Evolutionary conservation across 2,888 invertebrate species (phyloP), one percentile per base, ranked within the genome.

Genomic region (Sarcophaga caerulescens): DNA sequence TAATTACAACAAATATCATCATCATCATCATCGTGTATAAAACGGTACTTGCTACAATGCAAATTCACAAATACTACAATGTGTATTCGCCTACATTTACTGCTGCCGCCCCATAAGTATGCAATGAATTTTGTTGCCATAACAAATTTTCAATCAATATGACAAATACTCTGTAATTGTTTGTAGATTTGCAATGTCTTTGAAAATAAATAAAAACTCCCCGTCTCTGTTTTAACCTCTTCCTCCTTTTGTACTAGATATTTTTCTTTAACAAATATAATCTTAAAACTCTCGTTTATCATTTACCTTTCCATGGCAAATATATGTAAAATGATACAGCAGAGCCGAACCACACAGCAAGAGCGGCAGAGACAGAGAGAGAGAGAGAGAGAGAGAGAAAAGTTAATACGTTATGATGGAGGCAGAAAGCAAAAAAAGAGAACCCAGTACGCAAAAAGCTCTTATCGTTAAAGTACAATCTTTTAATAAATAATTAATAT

Each of bases 111-210:
- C 47, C 17, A 52, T 10, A 52, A 14, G 52, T 52, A 52, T 12
- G 52, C 52, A 52, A 52, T 17, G 52, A 4, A 65, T 76, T 35
- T 35, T 45, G 44, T 81, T 65, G 59, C 19, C 23, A 76, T 52
- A 75, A 76, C 62, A 82, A 76, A 44, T 65, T 63, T 63, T 14
- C 52, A 52, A 52, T 52, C 52, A 52, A 52, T 52, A 52, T 14
- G 52, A 52, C 12, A 52, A 35, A 35, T 35, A 35, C 35, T 8
- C 8, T 8, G 35, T 52, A 52, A 52, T 52, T 52, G 52, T 52
- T 52, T 52, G 52, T 52, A 52, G 52, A 52, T 52, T 52, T 52
- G 12, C 52, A 52, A 52, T 52, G 52, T 14, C 52, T 52, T 52
- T 52, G 35, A 35, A 52, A 52, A 52, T 52, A 52, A 52, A 52